Evolutionary conservation across 2,113 vertebrate species (phyloP).

Genomic region (Corythoichthys haematopterus): DNA sequence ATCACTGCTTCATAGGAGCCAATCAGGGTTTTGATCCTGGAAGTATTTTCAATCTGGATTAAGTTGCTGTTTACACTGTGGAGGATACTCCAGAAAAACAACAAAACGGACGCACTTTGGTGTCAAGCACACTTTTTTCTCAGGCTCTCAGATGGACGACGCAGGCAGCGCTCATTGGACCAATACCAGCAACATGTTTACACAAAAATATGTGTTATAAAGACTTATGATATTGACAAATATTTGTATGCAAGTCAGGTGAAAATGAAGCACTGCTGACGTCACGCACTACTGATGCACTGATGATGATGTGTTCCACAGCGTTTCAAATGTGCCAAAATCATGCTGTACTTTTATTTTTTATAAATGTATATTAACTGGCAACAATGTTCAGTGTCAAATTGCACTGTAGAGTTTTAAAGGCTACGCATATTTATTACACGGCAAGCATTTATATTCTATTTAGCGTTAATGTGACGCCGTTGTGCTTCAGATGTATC

Average conservation of each 20-base stretch:
- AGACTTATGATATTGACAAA: not conserved
- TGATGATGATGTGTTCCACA: not conserved
- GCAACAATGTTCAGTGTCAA: conserved; percentile 9
- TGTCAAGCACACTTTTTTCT: not conserved
- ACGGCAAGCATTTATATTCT: conserved; percentile 12
- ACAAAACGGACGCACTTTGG: not conserved
- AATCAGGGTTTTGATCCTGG: not conserved
- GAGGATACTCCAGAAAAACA: not conserved
- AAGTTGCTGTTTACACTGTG: conserved; percentile 2
- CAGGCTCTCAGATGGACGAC: not conserved
- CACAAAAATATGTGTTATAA: not conserved
- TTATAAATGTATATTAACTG: not conserved
- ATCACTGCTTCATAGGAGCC: not conserved
- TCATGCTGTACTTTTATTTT: not conserved
- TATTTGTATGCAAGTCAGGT: not conserved
- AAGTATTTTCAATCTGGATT: not conserved
- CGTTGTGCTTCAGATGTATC: not conserved
- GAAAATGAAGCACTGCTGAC: not conserved
- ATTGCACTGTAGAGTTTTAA: conserved; percentile 36
- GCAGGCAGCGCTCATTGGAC: not conserved
- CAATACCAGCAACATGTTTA: not conserved
- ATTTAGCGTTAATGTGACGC: not conserved
- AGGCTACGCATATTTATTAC: conserved; percentile 12
- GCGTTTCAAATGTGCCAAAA: not conserved
- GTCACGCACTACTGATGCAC: not conserved